These are phyloP conservation scores for Pseudochirops cupreus DNA, from an alignment of 2,797 vertebrate species.

Conservation along the genomic window DNA sequence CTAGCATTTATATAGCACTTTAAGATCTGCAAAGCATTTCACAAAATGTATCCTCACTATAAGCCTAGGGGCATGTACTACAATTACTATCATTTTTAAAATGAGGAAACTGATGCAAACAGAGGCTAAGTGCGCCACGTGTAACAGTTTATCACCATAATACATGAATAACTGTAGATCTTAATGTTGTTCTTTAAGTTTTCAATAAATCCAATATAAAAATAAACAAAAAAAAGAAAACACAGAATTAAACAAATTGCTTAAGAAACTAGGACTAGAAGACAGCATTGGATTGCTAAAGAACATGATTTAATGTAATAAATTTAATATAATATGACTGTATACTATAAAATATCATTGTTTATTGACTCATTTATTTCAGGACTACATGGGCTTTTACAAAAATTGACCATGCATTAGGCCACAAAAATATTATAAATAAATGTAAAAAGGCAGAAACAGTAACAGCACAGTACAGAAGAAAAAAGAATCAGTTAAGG, in stretches of 20 bases:
- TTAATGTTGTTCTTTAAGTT: background rate
- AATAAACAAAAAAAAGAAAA: background rate
- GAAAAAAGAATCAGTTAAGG: background rate
- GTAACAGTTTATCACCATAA: background rate
- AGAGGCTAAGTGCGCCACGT: background rate
- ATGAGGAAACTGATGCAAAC: background rate
- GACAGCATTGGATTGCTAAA: background rate
- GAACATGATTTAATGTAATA: too few relatives aligned
- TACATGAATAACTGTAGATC: background rate
- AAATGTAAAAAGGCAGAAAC: background rate
- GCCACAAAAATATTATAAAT: background rate
- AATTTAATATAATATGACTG: background rate
- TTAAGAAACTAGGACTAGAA: background rate
- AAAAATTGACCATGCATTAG: background rate
- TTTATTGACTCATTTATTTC: background rate
- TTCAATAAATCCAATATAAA: background rate
- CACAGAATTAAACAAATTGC: background rate
- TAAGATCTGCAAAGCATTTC: background rate
- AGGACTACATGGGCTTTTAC: background rate
- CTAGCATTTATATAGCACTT: background rate
- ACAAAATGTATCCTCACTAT: background rate
- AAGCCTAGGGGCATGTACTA: background rate
- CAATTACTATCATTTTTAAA: background rate
- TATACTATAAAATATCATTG: too few relatives aligned
- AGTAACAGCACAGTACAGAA: background rate